A percentile compares a stretch with the other conserved stretches of the same genome.
phyloP scores from a whole-genome alignment of 2,113 vertebrate species.

The Suricata suricatta region DNA sequence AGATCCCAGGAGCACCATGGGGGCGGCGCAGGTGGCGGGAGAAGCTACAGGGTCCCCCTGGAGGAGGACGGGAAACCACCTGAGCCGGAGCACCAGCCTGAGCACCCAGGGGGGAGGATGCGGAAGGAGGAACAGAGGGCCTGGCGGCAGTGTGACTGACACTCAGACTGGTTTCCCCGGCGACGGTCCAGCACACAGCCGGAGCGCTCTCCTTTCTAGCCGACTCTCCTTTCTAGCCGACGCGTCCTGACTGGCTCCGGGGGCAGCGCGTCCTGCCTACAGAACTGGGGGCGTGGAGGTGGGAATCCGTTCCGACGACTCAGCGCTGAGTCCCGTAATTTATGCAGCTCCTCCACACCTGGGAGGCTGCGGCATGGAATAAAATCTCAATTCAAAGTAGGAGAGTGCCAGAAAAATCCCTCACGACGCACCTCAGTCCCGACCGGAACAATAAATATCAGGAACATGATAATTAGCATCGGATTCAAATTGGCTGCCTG shows the following conservation, averaged over 20 bases:
- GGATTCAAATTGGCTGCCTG: background rate
- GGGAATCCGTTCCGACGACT: background rate
- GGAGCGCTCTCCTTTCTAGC: background rate
- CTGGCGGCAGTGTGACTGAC: background rate
- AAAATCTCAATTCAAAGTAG: background rate
- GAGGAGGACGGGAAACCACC: too few species aligned
- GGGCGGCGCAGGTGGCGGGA: background rate
- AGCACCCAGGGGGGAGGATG: rapidly evolving
- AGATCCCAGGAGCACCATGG: background rate
- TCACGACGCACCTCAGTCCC: background rate
- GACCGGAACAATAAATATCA: background rate
- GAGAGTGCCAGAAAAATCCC: background rate
- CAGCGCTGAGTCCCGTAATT: background rate
- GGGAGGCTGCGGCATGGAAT: background rate
- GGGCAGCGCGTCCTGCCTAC: background rate
- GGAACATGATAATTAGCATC: background rate
- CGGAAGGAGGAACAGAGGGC: background rate
- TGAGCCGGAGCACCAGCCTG: rapidly evolving
- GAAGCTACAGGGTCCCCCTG: background rate
- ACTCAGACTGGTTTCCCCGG: background rate
- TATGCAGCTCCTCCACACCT: background rate
- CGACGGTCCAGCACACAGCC: background rate
- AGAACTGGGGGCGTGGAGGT: rapidly evolving
- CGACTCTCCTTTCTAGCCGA: background rate
- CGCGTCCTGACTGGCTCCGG: background rate